phyloP scores from a whole-genome alignment of 2,797 vertebrate species.

The Calcarius lapponicus region DNA sequence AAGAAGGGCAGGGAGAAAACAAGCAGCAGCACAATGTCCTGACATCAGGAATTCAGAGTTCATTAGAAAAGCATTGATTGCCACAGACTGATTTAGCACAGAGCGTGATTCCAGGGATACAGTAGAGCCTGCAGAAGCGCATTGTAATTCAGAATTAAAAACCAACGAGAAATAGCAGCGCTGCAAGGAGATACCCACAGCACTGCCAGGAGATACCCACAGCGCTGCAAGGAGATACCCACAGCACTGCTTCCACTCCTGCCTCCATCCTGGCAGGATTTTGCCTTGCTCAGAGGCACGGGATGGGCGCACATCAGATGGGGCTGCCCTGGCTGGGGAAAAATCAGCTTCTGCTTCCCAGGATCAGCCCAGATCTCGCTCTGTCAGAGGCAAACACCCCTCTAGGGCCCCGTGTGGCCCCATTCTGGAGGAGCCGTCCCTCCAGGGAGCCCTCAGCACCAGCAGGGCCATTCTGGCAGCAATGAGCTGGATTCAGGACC shows the following conservation, averaged over 20 bases:
- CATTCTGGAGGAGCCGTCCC: accelerated
- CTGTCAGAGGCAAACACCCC: accelerated
- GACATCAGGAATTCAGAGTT: constrained; percentile 76
- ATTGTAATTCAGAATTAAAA: constrained; percentile 70
- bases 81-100: constrained; percentile 73
- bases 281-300: accelerated
- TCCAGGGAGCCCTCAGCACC: background rate
- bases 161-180: background rate
- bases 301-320: accelerated
- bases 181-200: background rate
- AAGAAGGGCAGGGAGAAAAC: constrained; percentile 68
- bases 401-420: background rate
- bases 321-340: background rate
- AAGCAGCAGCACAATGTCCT: constrained; percentile 64
- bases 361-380: background rate
- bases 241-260: background rate
- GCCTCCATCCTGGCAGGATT: background rate
- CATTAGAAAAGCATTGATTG: constrained; percentile 80
- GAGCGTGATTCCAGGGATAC: constrained; percentile 66
- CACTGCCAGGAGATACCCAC: background rate
- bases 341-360: background rate
- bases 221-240: background rate
- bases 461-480: accelerated
- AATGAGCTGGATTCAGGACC: accelerated
- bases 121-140: constrained; percentile 53